phyloP scores from a whole-genome alignment of 2,888 invertebrate genomes.

The Pantelozetes paolii region DNA sequence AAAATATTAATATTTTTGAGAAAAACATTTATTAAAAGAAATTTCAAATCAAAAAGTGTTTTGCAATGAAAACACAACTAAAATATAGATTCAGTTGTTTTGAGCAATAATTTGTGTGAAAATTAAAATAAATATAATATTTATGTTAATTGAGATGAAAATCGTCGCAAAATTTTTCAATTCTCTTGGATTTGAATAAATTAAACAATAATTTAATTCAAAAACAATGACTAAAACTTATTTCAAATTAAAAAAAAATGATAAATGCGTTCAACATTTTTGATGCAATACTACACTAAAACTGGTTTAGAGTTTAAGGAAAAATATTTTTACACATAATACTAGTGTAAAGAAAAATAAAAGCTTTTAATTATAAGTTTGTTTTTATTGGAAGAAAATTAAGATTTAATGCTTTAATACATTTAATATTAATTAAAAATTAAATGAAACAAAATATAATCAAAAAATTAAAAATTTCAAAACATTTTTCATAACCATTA shows the following conservation, averaged over 20 bases:
- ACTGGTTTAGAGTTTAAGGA: constrained; percentile 5
- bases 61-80: too few relatives aligned
- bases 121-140: too few relatives aligned
- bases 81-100: neutral
- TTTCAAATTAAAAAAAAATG: constrained; percentile 23
- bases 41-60: too few relatives aligned
- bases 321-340: neutral
- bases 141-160: neutral
- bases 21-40: neutral
- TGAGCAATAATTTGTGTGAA: neutral
- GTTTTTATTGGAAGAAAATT: constrained; percentile 30
- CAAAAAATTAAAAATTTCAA: neutral
- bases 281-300: neutral
- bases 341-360: neutral
- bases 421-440: constrained; percentile 6
- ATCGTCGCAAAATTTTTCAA: neutral
- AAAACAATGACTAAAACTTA: constrained; percentile 18
- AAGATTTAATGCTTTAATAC: constrained; percentile 15
- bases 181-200: neutral
- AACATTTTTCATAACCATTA: too few relatives aligned
- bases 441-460: neutral
- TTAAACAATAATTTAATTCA: neutral
- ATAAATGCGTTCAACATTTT: constrained; percentile 15
- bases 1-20: neutral
- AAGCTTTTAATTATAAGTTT: constrained; percentile 14